Conservation (phyloP, 2,797 vertebrate genomes). For the Rhynchotus rufescens region DNA sequence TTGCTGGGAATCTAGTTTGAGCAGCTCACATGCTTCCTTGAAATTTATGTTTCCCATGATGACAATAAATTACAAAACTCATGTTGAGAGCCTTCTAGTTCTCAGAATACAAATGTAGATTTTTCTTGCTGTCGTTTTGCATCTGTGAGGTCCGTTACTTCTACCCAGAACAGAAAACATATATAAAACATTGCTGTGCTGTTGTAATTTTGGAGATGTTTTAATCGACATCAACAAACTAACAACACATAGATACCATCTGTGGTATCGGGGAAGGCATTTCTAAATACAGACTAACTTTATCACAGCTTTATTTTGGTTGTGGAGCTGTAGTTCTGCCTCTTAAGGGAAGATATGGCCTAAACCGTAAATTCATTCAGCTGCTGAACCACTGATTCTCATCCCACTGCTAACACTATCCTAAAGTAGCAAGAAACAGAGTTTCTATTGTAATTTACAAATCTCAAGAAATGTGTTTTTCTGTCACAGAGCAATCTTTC, state of each 20-base stretch:
- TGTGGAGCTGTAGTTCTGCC: not conserved
- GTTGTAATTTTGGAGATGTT: slow-evolving; percentile 24
- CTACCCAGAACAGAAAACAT: not conserved
- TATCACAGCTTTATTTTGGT: not conserved
- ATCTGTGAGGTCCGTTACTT: slow-evolving; percentile 27
- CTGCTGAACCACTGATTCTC: not conserved
- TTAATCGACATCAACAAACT: not conserved
- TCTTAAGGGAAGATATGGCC: not conserved
- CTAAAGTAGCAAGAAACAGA: not conserved
- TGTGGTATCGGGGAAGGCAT: not conserved
- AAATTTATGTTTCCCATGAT: slow-evolving; percentile 54
- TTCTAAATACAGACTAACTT: not conserved
- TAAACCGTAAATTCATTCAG: not conserved
- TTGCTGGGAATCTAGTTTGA: slow-evolving; percentile 35
- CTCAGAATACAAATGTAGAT: slow-evolving; percentile 14
- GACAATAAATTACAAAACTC: slow-evolving; percentile 44
- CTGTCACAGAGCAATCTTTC: not conserved
- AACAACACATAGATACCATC: slow-evolving; percentile 15
- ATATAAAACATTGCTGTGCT: slow-evolving; percentile 11
- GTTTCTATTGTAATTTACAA: not conserved
- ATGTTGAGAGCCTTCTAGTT: slow-evolving; percentile 23
- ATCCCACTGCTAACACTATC: not conserved
- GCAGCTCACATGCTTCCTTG: slow-evolving; percentile 42
- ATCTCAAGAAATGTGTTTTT: not conserved
- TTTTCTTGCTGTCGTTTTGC: slow-evolving; percentile 41